A percentile compares a stretch with the other conserved stretches of the same genome.
phyloP scores from a whole-genome alignment of 2,797 vertebrate species.

The Muscicapa striata region DNA sequence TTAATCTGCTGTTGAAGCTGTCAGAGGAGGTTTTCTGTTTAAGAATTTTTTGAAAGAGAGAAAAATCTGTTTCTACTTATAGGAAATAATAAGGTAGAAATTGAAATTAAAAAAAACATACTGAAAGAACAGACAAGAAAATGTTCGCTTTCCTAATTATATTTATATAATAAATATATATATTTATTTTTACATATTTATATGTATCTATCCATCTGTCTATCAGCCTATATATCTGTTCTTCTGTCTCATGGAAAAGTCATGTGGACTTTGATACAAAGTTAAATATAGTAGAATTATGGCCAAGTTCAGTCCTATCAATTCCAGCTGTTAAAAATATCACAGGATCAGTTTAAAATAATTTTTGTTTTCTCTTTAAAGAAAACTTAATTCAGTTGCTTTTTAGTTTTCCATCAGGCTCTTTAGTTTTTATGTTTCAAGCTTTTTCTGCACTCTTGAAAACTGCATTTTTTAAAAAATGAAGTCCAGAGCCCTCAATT shows the following conservation, averaged over 20 bases:
- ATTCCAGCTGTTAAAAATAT: conserved; percentile 41
- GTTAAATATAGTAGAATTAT: conserved; percentile 30
- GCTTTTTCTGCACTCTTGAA: background rate
- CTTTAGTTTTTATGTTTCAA: background rate
- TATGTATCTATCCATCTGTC: conserved; percentile 35
- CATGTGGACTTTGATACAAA: background rate
- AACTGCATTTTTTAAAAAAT: background rate
- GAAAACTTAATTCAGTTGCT: background rate
- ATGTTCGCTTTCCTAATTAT: conserved; percentile 44
- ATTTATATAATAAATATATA: too few species aligned
- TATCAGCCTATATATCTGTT: conserved; percentile 10
- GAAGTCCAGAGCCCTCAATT: background rate
- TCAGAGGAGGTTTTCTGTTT: conserved; percentile 72
- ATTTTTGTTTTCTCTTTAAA: background rate
- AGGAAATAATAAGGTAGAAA: conserved; percentile 58
- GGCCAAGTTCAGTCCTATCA: conserved; percentile 11
- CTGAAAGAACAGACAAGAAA: conserved; percentile 47
- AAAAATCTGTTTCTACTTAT: conserved; percentile 69
- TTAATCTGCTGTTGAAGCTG: conserved; percentile 76
- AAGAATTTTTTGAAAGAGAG: conserved; percentile 59
- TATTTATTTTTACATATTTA: too few species aligned
- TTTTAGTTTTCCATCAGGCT: background rate
- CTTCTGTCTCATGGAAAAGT: conserved; percentile 11
- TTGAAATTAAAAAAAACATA: background rate
- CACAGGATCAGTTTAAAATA: background rate